These are phyloP conservation scores for Spinibarbus caldwelli DNA, from an alignment of 2,797 vertebrate genomes.

Conservation along the genomic window DNA sequence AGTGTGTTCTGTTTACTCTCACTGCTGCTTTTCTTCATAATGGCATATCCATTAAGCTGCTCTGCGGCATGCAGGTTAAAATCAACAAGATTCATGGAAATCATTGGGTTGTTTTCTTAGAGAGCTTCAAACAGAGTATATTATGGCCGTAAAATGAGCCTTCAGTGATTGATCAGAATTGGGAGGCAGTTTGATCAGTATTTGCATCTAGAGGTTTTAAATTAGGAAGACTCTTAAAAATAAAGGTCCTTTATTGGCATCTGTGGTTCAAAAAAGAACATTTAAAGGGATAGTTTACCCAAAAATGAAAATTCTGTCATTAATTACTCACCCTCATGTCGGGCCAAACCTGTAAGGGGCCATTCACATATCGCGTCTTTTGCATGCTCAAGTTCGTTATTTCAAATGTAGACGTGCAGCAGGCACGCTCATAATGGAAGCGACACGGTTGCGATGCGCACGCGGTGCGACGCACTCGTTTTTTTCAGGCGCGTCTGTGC, in stretches of 20 bases:
- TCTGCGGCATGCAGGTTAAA: conserved; percentile 13
- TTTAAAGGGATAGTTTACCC: neutral
- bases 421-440: too few species aligned
- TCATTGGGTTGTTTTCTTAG: neutral
- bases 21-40: neutral
- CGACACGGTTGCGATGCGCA: too few species aligned
- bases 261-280: neutral
- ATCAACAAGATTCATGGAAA: neutral
- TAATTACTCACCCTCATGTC: neutral
- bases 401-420: too few species aligned
- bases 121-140: neutral
- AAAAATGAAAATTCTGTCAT: neutral
- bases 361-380: too few species aligned
- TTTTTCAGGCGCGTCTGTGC: too few species aligned
- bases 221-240: too few species aligned
- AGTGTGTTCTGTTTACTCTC: conserved; percentile 10
- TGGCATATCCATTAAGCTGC: neutral
- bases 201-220: neutral
- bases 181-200: neutral
- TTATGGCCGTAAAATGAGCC: neutral
- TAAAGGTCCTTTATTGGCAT: neutral
- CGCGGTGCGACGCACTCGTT: too few species aligned
- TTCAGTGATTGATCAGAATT: neutral
- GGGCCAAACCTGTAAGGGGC: neutral
- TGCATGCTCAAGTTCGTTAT: too few species aligned